Evolutionary conservation across 2,797 vertebrate species (phyloP).

Genomic region (Pteronotus mesoamericanus): DNA sequence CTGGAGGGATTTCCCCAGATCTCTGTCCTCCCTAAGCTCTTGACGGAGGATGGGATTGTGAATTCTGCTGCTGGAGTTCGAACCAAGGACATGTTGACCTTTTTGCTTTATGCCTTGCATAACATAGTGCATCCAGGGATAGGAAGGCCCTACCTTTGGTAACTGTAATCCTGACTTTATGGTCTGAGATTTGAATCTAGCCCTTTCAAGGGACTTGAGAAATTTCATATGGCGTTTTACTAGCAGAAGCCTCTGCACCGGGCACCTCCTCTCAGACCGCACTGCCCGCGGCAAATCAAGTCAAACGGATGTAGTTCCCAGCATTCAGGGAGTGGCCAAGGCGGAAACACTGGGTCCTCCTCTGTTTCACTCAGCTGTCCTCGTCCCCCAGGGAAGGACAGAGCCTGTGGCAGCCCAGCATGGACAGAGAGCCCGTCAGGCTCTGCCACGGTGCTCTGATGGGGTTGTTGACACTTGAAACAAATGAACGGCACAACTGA

Average conservation of each 20-base stretch:
- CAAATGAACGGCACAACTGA: neutral
- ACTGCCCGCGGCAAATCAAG: neutral
- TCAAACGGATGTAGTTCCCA: neutral
- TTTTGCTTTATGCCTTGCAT: neutral
- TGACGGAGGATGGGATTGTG: conserved; percentile 8
- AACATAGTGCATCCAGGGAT: neutral
- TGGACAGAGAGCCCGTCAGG: neutral
- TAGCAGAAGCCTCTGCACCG: neutral
- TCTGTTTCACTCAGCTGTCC: neutral
- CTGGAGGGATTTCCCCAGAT: neutral
- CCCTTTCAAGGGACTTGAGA: neutral
- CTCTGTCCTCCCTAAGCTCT: conserved; percentile 40
- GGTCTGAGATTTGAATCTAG: neutral
- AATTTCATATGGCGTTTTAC: neutral
- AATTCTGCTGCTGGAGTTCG: neutral
- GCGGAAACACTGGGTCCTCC: neutral
- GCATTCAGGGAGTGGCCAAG: neutral
- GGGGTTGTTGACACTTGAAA: neutral
- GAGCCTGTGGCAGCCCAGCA: neutral
- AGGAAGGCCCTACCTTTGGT: neutral
- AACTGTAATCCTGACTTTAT: neutral
- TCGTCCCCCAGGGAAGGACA: neutral
- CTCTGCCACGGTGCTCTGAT: neutral
- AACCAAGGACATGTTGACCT: neutral
- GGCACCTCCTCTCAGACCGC: neutral